phyloP scores from a whole-genome alignment of 2,888 invertebrate genomes.

The Acanthococcus lagerstroemiae region DNA sequence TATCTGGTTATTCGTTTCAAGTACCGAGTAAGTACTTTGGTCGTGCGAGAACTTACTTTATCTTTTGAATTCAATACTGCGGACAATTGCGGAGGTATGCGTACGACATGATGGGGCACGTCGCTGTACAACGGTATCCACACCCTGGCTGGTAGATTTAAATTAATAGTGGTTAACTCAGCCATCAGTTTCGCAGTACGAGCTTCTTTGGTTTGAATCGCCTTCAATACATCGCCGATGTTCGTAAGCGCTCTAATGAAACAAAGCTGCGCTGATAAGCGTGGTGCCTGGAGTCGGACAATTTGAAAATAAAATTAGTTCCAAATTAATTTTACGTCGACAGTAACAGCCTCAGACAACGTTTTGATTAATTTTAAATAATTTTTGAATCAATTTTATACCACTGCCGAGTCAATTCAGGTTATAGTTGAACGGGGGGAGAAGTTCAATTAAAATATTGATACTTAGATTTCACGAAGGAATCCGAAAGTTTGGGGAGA shows the following conservation, averaged over 20 bases:
- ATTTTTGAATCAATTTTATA: no score
- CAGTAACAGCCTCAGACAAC: no score
- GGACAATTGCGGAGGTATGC: constrained; percentile 93
- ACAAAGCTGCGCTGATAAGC: constrained; percentile 71
- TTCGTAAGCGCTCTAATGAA: constrained; percentile 78
- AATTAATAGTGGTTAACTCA: constrained; percentile 83
- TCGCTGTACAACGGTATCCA: constrained; percentile 76
- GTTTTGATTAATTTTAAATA: no score
- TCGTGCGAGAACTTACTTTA: constrained; percentile 55
- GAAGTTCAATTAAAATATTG: no score
- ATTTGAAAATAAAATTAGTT: no score
- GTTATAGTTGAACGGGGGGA: no score
- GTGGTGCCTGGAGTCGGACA: constrained; percentile 63
- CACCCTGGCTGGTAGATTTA: constrained; percentile 93
- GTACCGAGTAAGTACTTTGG: no score
- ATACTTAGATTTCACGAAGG: no score
- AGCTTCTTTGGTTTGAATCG: constrained; percentile 76
- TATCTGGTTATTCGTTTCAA: neutral
- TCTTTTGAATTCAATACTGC: constrained; percentile 98
- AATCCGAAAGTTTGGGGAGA: no score
- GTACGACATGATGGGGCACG: constrained; percentile 80
- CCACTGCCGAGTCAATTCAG: neutral
- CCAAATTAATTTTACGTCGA: no score
- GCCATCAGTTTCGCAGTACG: constrained; percentile 86
- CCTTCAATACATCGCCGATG: constrained; percentile 72